Percentiles rank a stretch among this genome's conserved stretches.
These are phyloP conservation scores for Pteronotus mesoamericanus DNA, from an alignment of 2,797 vertebrate genomes.

Conservation along the genomic window DNA sequence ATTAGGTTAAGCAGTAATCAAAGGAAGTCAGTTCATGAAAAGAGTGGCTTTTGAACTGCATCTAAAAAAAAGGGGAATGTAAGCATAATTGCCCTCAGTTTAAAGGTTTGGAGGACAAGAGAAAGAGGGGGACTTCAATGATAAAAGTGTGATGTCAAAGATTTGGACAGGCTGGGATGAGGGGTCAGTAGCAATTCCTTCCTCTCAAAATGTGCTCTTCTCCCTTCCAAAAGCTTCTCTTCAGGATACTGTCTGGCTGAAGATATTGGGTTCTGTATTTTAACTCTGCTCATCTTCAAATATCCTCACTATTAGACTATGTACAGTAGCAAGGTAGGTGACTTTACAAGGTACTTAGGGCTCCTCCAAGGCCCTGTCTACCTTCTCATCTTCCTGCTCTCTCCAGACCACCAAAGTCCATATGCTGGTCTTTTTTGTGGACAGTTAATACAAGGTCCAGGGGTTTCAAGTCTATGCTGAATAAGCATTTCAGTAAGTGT, in stretches of 20 bases:
- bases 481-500: not conserved
- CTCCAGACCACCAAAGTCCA: not conserved
- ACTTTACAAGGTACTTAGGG: not conserved
- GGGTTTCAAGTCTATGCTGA: not conserved
- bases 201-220: not conserved
- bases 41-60: not conserved
- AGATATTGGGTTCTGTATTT: not conserved
- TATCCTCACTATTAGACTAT: not conserved
- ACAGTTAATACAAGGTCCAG: not conserved
- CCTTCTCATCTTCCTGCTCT: not conserved
- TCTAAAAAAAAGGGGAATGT: not conserved
- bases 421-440: not conserved
- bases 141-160: not conserved
- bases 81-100: not conserved
- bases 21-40: not conserved
- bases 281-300: not conserved
- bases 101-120: not conserved
- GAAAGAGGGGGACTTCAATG: not conserved
- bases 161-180: not conserved
- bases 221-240: not conserved
- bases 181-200: not conserved
- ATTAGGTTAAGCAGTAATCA: not conserved
- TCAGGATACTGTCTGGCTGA: not conserved
- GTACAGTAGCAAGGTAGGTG: not conserved
- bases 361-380: not conserved